These are phyloP conservation scores for Yponomeuta cagnagella DNA, from an alignment of 2,888 invertebrate species.

Conservation along the genomic window DNA sequence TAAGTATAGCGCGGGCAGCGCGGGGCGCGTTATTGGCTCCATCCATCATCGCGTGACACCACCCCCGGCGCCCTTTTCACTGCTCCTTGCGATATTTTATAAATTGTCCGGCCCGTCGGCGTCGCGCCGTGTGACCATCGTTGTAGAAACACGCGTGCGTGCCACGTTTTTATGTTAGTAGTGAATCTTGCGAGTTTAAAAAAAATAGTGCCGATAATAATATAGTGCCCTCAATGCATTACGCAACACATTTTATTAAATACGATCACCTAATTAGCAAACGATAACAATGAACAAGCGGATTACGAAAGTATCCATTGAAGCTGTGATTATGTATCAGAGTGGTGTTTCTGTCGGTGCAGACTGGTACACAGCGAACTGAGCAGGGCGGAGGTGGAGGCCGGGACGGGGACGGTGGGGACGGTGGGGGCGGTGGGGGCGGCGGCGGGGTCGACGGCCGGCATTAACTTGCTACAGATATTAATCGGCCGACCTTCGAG, in stretches of 20 bases:
- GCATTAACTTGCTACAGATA: neutral
- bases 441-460: neutral
- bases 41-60: slow-evolving; percentile 53
- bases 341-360: neutral
- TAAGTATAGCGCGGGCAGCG: slow-evolving; percentile 10
- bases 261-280: neutral
- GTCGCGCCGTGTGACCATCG: neutral
- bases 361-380: neutral
- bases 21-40: slow-evolving; percentile 47
- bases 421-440: neutral
- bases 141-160: neutral
- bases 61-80: slow-evolving; percentile 19
- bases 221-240: neutral
- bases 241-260: no score
- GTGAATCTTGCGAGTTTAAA: neutral
- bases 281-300: neutral
- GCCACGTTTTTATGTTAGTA: neutral
- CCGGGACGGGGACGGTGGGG: neutral
- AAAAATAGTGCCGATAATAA: neutral
- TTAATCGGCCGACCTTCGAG: neutral
- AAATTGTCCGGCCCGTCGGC: neutral
- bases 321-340: neutral
- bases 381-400: neutral
- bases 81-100: slow-evolving; percentile 14
- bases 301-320: neutral